Evolutionary conservation across 2,888 invertebrate genomes (phyloP), one percentile per base, ranked within the genome.

Genomic region (Formica aserva): DNA sequence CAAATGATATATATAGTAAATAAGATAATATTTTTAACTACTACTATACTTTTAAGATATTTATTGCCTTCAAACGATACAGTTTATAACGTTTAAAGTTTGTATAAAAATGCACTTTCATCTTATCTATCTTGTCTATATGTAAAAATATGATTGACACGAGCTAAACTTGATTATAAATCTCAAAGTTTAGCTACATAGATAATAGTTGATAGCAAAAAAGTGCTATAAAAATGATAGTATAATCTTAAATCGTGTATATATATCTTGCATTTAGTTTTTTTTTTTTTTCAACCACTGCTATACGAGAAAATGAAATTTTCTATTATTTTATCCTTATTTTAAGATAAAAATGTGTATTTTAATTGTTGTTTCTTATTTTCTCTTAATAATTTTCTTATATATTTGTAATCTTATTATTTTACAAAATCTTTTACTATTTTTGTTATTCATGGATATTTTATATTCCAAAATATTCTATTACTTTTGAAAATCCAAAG

Each of bases 31-130:
- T 38, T 38, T 26, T 38, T 32, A 45, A 52, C 38, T 67, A 45
- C 41, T n/a, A n/a, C 0, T 18, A 45, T 45, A n/a, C 3, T 78
- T 80, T 80, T 13, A 26, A 62, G 15, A 72, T 80, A 62, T 78
- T 80, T 80, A 80, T 80, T 80, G 9, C 38, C 35, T 4, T 72
- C 18, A 72, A 71, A 60, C 13, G 3, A 18, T 78, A 71, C 60
- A 80, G 22, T 72, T 45, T 60, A 80, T 18, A 60, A 71, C 2
- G 11, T 60, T 60, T 29, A 22, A 66, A 66, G 15, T 26, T 57
- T 26, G 3, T 80, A 78, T 62, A 72, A 80, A 80, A 48, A 71
- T 80, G 71, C 35, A 71, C 45, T 69, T 6, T 71, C 22, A 8
- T 60, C 5, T 60, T 32, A 29, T 26, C 18, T 77, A 26, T 71